Percentiles rank a stretch among this genome's conserved stretches.
Conservation (phyloP, 2,888 invertebrate genomes). For the Macroteleia sp. region DNA sequence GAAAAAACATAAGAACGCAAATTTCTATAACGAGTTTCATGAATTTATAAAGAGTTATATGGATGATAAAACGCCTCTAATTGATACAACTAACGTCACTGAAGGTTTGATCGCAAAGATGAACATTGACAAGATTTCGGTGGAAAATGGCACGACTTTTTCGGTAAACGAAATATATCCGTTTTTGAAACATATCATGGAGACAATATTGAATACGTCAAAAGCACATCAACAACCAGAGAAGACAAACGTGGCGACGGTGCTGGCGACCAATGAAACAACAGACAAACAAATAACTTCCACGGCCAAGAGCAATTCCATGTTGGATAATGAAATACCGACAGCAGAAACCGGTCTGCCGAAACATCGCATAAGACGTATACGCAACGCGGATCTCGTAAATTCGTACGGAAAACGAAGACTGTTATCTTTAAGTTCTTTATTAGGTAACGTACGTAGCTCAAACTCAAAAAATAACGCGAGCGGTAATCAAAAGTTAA, state of each 20-base stretch:
- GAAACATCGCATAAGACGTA: constrained; percentile 80
- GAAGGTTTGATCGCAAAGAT: constrained; percentile 78
- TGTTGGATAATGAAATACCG: constrained; percentile 79
- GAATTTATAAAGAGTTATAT: constrained; percentile 81
- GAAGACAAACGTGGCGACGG: constrained; percentile 27
- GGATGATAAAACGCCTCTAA: constrained; percentile 75
- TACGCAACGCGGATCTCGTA: constrained; percentile 75
- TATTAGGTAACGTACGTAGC: constrained; percentile 64
- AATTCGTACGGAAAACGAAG: constrained; percentile 69
- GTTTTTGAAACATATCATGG: constrained; percentile 84
- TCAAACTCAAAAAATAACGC: constrained; percentile 38
- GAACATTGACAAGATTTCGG: constrained; percentile 79
- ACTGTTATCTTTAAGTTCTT: constrained; percentile 74
- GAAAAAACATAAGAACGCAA: constrained; percentile 75
- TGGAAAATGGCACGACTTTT: constrained; percentile 79
- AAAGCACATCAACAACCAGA: constrained; percentile 54
- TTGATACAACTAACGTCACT: constrained; percentile 77
- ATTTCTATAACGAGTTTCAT: constrained; percentile 81
- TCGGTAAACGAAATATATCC: constrained; percentile 82
- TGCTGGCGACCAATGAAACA: constrained; percentile 23
- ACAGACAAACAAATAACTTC: constrained; percentile 27
- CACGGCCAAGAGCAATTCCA: constrained; percentile 62
- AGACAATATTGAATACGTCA: constrained; percentile 77
- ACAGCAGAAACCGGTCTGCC: constrained; percentile 73
- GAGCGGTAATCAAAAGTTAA: constrained; percentile 53